phyloP scores from a whole-genome alignment of 1,140 invertebrate genomes.

The Diploscapter pachys region DNA sequence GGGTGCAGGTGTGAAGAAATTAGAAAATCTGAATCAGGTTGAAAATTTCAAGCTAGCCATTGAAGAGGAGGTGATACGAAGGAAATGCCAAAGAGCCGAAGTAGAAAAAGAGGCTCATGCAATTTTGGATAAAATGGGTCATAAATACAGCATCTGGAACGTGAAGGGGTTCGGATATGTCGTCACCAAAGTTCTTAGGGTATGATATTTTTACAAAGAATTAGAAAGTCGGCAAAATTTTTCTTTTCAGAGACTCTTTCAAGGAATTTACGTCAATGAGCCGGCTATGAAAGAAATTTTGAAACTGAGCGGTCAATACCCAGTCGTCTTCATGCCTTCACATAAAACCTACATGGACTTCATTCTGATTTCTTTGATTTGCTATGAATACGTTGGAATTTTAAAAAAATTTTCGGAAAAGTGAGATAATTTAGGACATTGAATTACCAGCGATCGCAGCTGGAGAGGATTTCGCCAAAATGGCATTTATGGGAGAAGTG shows the following conservation, averaged over 20 bases:
- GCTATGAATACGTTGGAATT: constrained; percentile 71
- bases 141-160: constrained; percentile 74
- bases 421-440: constrained; percentile 66
- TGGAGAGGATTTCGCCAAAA: constrained; percentile 93
- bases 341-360: constrained; percentile 95
- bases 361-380: constrained; percentile 83
- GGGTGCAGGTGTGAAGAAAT: too few relatives aligned
- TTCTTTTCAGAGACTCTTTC: constrained; percentile 53
- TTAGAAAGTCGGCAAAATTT: constrained; percentile 1
- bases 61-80: constrained; percentile 18
- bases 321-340: constrained; percentile 85
- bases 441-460: constrained; percentile 90
- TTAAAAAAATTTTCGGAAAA: background rate
- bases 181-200: constrained; percentile 71
- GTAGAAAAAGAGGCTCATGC: constrained; percentile 66
- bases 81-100: constrained; percentile 57
- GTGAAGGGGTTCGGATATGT: constrained; percentile 78
- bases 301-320: constrained; percentile 62
- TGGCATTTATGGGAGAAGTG: constrained; percentile 80
- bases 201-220: constrained; percentile 58
- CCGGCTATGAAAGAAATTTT: constrained; percentile 61
- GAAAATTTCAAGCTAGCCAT: constrained; percentile 28
- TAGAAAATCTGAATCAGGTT: too few relatives aligned
- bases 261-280: constrained; percentile 65
- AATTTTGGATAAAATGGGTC: constrained; percentile 81